Evolutionary conservation across 2,888 invertebrate species (phyloP), one percentile per base, ranked within the genome.

Genomic region (Taenaris catops): DNA sequence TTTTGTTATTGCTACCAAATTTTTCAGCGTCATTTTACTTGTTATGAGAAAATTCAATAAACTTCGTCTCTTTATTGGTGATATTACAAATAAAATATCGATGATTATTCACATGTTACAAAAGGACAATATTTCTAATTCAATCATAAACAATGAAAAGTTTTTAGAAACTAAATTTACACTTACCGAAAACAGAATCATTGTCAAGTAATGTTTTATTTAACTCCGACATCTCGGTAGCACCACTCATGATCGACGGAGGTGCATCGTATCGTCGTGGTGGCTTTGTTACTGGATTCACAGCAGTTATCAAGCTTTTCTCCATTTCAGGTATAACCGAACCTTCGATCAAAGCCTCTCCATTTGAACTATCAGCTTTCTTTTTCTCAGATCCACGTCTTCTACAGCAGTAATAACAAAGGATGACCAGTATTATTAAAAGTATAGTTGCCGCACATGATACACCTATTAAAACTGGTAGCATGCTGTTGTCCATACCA

Each of bases 271-370:
- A 93, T 41, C 94, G 88, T 27, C 95, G 84, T 2, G 94, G 94
- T 0, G 95, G 94, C 60, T 96, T 95, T 38, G 93, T 93, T 8
- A 95, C 93, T 0, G 95, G 95, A 75, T 95, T 95, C 12, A 95
- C 94, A 31, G 94, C 93, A 1, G 94, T 93, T 46, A 96, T 92
- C 27, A 95, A 78, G 45, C 94, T 93, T 69, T 96, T 95, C 63
- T 95, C 94, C 88, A 95, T 94, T 63, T 96, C 95, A 38, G 92
- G 91, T 28, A 92, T 91, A 1, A 93, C 92, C 0, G 93, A 93
- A 1, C 92, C 92, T 63, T 93, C 93, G 39, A 93, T 89, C 53
- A 92, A 88, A 5, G 93, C 91, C 47, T 93, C 89, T 3, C 91
- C 91, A 43, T 91, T 92, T 0, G 90, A 86, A 29, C 88, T 88